These are phyloP conservation scores for Brachionus sp. DNA, from an alignment of 1,140 invertebrate species.

Conservation along the genomic window DNA sequence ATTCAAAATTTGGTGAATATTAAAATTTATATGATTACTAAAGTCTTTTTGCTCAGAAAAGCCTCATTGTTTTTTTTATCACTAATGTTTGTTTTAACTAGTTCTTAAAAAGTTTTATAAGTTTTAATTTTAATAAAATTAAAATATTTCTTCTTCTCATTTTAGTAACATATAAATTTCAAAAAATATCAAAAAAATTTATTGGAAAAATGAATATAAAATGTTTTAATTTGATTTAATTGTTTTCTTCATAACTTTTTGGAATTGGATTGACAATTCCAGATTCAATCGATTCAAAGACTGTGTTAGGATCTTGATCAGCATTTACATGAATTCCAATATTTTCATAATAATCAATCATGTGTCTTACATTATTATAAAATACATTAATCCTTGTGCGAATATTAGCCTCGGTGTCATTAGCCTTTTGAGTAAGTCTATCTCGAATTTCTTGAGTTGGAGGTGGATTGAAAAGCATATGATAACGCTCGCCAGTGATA, in stretches of 20 bases:
- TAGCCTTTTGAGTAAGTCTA: constrained; percentile 51
- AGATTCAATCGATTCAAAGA: constrained; percentile 60
- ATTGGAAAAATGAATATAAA: background rate
- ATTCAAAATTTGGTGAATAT: no score
- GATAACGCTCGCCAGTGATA: constrained; percentile 58
- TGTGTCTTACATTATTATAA: constrained; percentile 53
- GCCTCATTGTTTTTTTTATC: no score
- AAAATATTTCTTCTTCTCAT: no score
- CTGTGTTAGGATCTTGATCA: constrained; percentile 59
- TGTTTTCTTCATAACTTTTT: constrained; percentile 15
- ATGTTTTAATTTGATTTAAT: background rate
- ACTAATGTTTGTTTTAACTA: no score
- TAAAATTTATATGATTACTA: no score
- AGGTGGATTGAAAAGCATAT: constrained; percentile 59
- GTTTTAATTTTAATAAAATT: no score
- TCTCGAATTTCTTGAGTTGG: constrained; percentile 55
- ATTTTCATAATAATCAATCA: constrained; percentile 55
- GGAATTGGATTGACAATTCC: constrained; percentile 57
- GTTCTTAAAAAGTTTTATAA: no score
- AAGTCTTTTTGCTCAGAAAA: no score
- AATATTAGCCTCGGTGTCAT: constrained; percentile 51
- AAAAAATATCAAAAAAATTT: background rate
- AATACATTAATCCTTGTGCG: constrained; percentile 53
- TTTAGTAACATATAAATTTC: no score
- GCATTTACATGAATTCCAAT: constrained; percentile 56